Percentiles rank a stretch among this genome's conserved stretches.
Conservation (phyloP, 2,888 invertebrate genomes). For the Rotaria magnacalcarata region DNA sequence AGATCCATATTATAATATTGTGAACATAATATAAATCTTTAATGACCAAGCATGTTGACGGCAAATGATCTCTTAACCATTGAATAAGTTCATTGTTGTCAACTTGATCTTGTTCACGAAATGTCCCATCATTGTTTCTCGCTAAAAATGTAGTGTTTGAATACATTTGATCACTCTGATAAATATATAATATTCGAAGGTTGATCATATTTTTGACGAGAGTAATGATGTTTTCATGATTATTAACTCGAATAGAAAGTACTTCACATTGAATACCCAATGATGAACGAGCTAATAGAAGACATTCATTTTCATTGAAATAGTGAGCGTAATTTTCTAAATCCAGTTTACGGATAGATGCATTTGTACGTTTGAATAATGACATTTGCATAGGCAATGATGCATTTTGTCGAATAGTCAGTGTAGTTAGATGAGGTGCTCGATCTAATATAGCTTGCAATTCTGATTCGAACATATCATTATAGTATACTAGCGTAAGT, state of each 20-base stretch:
- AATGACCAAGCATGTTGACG: too few species aligned
- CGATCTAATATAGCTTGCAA: background rate
- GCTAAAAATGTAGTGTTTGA: background rate
- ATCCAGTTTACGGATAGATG: too few species aligned
- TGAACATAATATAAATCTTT: too few species aligned
- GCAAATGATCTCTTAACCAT: background rate
- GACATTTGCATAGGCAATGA: background rate
- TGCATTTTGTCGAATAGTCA: background rate
- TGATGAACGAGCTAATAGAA: background rate
- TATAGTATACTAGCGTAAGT: background rate
- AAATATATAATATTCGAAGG: background rate
- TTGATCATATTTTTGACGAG: background rate
- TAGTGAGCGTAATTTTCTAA: background rate
- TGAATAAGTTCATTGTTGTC: background rate
- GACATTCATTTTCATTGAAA: background rate
- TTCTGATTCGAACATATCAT: background rate
- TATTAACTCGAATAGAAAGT: background rate
- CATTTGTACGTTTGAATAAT: too few species aligned
- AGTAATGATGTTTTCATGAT: too few species aligned
- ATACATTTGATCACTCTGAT: background rate
- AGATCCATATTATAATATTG: too few species aligned
- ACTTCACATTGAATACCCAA: background rate
- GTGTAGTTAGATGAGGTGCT: background rate
- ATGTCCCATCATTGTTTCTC: background rate
- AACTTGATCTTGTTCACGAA: too few species aligned